A percentile compares a stretch with the other conserved stretches of the same genome.
Evolutionary conservation across 2,888 invertebrate species (phyloP).

Genomic region (Polyploca ridens): DNA sequence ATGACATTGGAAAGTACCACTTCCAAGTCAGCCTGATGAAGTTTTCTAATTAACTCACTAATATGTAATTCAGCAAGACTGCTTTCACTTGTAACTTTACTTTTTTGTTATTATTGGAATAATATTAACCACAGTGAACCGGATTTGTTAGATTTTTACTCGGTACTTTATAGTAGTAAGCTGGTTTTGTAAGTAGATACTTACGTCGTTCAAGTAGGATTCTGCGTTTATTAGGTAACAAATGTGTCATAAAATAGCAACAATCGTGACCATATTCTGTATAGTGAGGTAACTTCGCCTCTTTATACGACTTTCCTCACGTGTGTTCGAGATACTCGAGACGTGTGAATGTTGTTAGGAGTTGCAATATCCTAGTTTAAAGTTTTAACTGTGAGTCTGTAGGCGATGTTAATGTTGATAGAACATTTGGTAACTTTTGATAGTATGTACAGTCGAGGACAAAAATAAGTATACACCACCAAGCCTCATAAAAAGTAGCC

Average conservation of each 20-base stretch:
- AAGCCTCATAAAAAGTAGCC: no score
- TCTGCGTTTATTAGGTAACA: slow-evolving; percentile 10
- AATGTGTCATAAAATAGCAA: not conserved
- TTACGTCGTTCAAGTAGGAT: not conserved
- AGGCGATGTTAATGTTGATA: no score
- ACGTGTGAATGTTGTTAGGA: not conserved
- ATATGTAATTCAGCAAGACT: not conserved
- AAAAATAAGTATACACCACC: no score
- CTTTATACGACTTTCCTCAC: not conserved
- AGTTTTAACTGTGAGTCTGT: not conserved
- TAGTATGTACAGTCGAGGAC: no score
- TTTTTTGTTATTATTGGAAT: slow-evolving; percentile 6
- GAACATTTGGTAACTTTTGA: no score
- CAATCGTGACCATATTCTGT: slow-evolving; percentile 7
- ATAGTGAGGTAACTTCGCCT: not conserved
- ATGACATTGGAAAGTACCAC: not conserved
- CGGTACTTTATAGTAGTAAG: not conserved
- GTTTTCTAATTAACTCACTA: slow-evolving; percentile 4
- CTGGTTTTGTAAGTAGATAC: not conserved
- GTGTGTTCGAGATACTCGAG: not conserved
- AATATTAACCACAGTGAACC: slow-evolving; percentile 7
- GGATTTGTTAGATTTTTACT: not conserved
- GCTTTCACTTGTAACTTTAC: slow-evolving; percentile 9
- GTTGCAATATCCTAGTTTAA: not conserved
- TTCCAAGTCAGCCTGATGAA: not conserved